Conservation (phyloP, 2,888 invertebrate species). For the Conus canariensis region DNA sequence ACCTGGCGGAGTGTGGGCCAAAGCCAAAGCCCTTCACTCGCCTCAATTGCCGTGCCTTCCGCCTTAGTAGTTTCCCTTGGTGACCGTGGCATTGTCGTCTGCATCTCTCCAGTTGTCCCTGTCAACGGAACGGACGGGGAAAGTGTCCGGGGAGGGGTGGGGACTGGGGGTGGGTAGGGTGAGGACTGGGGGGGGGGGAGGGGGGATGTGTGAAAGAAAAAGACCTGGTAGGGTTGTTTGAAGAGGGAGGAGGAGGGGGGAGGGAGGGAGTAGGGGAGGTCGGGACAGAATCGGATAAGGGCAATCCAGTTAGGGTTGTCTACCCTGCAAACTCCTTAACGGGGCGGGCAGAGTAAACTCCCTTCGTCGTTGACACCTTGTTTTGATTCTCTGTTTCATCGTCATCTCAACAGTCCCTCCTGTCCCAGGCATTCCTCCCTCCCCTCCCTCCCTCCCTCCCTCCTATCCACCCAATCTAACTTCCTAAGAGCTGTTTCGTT, state of each 20-base stretch:
- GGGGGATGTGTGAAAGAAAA: too few relatives aligned
- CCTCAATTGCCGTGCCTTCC: not conserved
- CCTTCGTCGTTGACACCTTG: not conserved
- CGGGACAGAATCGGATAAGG: not conserved
- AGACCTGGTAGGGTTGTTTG: too few relatives aligned
- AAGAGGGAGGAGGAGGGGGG: too few relatives aligned
- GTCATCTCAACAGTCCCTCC: not conserved
- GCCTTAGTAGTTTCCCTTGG: slow-evolving; percentile 10
- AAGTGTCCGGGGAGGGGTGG: not conserved
- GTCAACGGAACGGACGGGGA: not conserved
- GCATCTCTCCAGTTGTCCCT: not conserved
- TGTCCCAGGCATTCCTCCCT: too few relatives aligned
- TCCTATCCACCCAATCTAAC: not conserved
- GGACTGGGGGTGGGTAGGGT: not conserved
- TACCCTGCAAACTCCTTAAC: not conserved
- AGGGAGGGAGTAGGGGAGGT: not conserved
- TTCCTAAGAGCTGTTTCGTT: not conserved
- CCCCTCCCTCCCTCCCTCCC: not conserved
- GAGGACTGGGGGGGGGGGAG: not conserved
- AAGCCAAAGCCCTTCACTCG: not conserved
- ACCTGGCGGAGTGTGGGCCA: not conserved
- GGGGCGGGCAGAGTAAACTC: not conserved
- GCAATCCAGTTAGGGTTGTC: not conserved
- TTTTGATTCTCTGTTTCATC: not conserved
- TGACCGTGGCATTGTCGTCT: not conserved